These are phyloP conservation scores for Limnephilus rhombicus DNA, from an alignment of 2,888 invertebrate genomes.

Conservation along the genomic window DNA sequence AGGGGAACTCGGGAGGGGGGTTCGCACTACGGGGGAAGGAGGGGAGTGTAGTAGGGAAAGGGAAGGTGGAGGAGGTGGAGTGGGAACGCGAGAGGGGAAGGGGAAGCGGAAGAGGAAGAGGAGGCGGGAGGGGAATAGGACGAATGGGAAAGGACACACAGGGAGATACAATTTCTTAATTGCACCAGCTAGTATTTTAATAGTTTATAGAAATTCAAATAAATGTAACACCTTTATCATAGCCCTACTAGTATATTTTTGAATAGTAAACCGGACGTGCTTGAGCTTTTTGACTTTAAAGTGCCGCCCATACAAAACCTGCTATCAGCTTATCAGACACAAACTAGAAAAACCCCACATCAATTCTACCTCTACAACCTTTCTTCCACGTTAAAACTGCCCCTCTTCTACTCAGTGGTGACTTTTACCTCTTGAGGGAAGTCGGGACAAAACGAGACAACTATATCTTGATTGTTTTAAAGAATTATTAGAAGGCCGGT, in stretches of 20 bases:
- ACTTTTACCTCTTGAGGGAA: neutral
- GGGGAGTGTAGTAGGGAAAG: too few species aligned
- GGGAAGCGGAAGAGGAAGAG: too few species aligned
- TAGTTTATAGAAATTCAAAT: neutral
- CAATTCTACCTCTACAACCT: neutral
- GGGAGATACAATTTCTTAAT: too few species aligned
- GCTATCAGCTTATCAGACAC: conserved; percentile 36
- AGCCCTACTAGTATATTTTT: conserved; percentile 16
- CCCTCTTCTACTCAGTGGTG: neutral
- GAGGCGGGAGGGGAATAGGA: too few species aligned
- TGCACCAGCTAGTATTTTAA: too few species aligned
- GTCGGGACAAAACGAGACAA: conserved; percentile 25
- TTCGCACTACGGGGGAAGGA: too few species aligned
- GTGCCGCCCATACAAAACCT: conserved; percentile 40
- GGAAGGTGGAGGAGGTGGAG: too few species aligned
- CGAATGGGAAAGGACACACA: too few species aligned
- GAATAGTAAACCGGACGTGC: conserved; percentile 27
- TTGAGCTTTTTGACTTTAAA: conserved; percentile 38
- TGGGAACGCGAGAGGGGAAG: too few species aligned
- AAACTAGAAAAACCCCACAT: neutral
- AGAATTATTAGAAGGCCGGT: conserved; percentile 33
- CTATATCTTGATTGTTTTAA: conserved; percentile 46
- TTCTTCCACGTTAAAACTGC: neutral
- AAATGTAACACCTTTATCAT: neutral
- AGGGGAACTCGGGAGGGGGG: too few species aligned